A percentile compares a stretch with the other conserved stretches of the same genome.
Evolutionary conservation across 2,888 invertebrate species (phyloP).

Genomic region (Spisula solida): DNA sequence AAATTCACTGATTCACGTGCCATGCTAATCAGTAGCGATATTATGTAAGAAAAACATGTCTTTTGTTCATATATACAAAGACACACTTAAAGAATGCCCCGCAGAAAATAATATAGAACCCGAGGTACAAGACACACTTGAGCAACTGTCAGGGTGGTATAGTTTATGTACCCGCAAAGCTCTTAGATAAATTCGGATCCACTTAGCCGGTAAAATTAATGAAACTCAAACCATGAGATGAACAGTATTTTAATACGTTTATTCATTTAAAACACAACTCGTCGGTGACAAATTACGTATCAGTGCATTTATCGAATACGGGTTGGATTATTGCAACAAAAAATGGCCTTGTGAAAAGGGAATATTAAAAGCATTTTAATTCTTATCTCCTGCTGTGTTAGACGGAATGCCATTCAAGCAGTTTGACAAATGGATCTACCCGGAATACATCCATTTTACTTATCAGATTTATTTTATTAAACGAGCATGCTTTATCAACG

Average conservation of each 20-base stretch:
- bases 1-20: neutral
- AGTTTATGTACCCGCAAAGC: neutral
- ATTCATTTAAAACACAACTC: slow-evolving; percentile 1
- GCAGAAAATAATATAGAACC: slow-evolving; percentile 13
- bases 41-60: neutral
- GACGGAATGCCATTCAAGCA: slow-evolving; percentile 10
- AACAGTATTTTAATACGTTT: neutral
- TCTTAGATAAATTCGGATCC: neutral
- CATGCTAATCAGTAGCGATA: neutral
- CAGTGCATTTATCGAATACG: neutral
- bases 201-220: slow-evolving; percentile 16
- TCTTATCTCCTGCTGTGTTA: slow-evolving; percentile 23
- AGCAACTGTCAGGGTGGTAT: neutral
- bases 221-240: neutral
- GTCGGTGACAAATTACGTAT: neutral
- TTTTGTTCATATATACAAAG: slow-evolving; percentile 17
- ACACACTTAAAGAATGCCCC: neutral
- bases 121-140: neutral
- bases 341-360: neutral
- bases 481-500: slow-evolving; percentile 45
- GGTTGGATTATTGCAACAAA: slow-evolving; percentile 5
- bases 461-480: slow-evolving; percentile 51
- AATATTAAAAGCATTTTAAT: slow-evolving; percentile 17
- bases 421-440: slow-evolving; percentile 44
- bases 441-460: slow-evolving; percentile 36